Percentiles rank a stretch among this genome's conserved stretches.
Evolutionary conservation across 2,888 invertebrate species (phyloP).

Genomic region (Linhomoeus sp.): DNA sequence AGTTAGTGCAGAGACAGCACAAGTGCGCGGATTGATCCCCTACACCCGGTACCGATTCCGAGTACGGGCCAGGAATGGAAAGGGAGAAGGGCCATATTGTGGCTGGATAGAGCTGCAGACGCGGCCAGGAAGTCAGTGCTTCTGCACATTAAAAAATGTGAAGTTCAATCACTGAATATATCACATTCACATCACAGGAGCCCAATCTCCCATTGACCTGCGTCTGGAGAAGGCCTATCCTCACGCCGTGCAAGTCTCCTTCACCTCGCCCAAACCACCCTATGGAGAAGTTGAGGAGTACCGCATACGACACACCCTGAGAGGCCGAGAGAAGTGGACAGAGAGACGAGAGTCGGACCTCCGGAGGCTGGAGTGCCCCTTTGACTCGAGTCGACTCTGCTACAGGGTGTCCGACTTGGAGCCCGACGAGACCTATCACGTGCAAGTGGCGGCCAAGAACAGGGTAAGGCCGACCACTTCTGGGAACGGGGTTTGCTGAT

Average conservation of each 20-base stretch:
- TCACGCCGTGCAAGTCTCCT: constrained; percentile 24
- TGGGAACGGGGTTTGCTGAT: too few relatives aligned
- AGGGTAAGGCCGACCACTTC: constrained; percentile 5
- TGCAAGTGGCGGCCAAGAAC: constrained; percentile 20
- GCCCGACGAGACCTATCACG: constrained; percentile 24
- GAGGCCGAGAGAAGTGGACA: constrained; percentile 4
- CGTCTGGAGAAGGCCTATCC: constrained; percentile 19
- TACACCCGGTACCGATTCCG: constrained; percentile 23
- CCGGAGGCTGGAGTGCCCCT: constrained; percentile 21
- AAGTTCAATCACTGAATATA: too few relatives aligned
- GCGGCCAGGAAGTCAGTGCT: constrained; percentile 9
- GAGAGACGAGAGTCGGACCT: constrained; percentile 6
- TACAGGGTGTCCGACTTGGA: constrained; percentile 23
- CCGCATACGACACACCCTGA: constrained; percentile 21
- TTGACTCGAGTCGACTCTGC: constrained; percentile 20
- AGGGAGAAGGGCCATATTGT: constrained; percentile 24
- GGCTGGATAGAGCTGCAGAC: constrained; percentile 22
- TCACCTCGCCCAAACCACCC: constrained; percentile 24
- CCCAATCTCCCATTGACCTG: constrained; percentile 22
- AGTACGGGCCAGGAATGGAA: constrained; percentile 20
- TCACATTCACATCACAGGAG: too few relatives aligned
- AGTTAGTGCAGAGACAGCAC: constrained; percentile 12
- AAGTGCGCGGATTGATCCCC: constrained; percentile 19
- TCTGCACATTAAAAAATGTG: too few relatives aligned
- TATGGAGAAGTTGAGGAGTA: constrained; percentile 25